Evolutionary conservation across 2,113 vertebrate species (phyloP).

Genomic region (Theropithecus gelada): DNA sequence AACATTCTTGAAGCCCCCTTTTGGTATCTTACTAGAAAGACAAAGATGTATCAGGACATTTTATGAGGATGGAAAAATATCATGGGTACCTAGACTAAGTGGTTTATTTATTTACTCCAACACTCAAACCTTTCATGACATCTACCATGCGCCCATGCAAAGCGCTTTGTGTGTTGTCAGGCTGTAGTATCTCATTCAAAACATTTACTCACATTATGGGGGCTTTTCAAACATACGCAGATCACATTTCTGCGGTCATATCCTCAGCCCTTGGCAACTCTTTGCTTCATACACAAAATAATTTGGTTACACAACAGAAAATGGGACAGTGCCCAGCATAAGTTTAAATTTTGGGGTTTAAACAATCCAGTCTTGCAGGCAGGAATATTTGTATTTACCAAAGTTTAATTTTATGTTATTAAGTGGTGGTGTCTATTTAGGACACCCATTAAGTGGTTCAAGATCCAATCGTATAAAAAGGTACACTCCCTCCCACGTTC

Average conservation of each 20-base stretch:
- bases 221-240: neutral
- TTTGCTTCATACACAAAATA: constrained; percentile 1
- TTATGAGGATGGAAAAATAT: neutral
- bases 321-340: neutral
- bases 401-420: constrained; percentile 37
- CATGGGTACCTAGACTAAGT: neutral
- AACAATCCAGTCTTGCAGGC: neutral
- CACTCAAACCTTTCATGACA: neutral
- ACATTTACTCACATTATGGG: neutral
- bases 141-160: neutral
- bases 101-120: neutral
- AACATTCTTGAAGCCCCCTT: neutral
- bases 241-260: neutral
- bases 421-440: neutral
- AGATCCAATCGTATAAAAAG: neutral
- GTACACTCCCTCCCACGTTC: neutral
- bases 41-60: neutral
- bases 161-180: neutral
- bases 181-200: neutral
- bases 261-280: neutral
- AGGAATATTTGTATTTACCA: neutral
- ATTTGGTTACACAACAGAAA: neutral
- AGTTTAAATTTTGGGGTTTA: neutral
- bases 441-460: neutral
- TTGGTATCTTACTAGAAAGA: neutral